Conservation (phyloP, 1,140 invertebrate genomes). For the Cherax quadricarinatus region DNA sequence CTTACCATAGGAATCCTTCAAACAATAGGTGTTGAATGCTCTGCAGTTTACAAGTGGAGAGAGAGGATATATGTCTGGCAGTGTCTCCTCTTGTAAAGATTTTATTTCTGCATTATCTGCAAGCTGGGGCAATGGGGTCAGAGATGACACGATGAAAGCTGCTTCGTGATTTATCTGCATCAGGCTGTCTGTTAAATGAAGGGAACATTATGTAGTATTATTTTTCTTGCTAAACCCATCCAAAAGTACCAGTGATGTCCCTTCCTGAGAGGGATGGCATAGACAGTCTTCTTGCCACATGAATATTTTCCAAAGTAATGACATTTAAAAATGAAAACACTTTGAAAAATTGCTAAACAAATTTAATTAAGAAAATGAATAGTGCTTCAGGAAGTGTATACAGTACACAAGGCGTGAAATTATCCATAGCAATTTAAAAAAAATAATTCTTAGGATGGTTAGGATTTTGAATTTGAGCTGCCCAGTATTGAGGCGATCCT, state of each 20-base stretch:
- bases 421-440: too few species aligned
- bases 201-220: not conserved
- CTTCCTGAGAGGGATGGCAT: too few species aligned
- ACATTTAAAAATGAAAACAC: too few species aligned
- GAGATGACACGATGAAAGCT: conserved; percentile 12
- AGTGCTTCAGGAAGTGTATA: too few species aligned
- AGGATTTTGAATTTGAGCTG: too few species aligned
- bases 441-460: too few species aligned
- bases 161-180: conserved; percentile 36
- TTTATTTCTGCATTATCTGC: not conserved
- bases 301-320: too few species aligned
- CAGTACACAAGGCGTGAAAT: too few species aligned
- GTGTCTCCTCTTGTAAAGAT: not conserved
- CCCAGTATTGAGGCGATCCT: too few species aligned
- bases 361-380: too few species aligned
- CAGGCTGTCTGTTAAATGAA: conserved; percentile 14
- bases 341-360: too few species aligned
- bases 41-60: conserved; percentile 45
- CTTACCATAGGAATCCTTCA: conserved; percentile 33
- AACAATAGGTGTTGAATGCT: not conserved
- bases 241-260: not conserved
- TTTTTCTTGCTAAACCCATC: not conserved
- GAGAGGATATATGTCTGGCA: conserved; percentile 48
- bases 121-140: conserved; percentile 3
- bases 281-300: too few species aligned